Percentiles rank a stretch among this genome's conserved stretches.
phyloP scores from a whole-genome alignment of 2,797 vertebrate genomes.

The Monodelphis domestica region DNA sequence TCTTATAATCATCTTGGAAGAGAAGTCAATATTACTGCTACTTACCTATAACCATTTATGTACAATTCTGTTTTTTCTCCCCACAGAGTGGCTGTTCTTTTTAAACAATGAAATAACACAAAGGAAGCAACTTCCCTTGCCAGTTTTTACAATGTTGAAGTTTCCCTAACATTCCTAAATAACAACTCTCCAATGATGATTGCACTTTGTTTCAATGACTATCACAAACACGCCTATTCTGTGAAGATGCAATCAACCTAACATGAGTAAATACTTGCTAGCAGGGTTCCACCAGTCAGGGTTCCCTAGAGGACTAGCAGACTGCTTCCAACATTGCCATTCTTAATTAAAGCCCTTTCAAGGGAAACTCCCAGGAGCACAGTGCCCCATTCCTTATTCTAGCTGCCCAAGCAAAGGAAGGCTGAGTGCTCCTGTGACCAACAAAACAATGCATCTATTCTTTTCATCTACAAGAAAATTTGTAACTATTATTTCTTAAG shows the following conservation, averaged over 20 bases:
- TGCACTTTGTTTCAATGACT: not conserved
- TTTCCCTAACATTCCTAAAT: not conserved
- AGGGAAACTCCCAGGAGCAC: not conserved
- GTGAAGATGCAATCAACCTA: not conserved
- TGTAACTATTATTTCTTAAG: not conserved
- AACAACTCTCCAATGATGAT: not conserved
- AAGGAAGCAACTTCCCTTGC: not conserved
- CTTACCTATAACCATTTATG: not conserved
- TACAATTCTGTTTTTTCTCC: not conserved
- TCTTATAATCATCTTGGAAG: not conserved
- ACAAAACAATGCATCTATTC: not conserved
- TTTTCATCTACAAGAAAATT: not conserved
- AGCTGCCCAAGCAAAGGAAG: not conserved
- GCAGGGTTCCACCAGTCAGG: accelerated
- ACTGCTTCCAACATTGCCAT: not conserved
- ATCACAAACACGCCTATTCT: not conserved
- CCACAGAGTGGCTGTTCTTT: not conserved
- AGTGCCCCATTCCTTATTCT: not conserved
- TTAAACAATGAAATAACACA: not conserved
- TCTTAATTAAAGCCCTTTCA: not conserved
- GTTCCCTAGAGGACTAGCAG: not conserved
- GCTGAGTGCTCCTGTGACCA: not conserved
- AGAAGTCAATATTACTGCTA: not conserved
- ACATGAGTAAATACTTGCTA: not conserved
- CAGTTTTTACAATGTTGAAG: not conserved